phyloP scores from a whole-genome alignment of 2,888 invertebrate genomes.

The Opisthograptis luteolata region DNA sequence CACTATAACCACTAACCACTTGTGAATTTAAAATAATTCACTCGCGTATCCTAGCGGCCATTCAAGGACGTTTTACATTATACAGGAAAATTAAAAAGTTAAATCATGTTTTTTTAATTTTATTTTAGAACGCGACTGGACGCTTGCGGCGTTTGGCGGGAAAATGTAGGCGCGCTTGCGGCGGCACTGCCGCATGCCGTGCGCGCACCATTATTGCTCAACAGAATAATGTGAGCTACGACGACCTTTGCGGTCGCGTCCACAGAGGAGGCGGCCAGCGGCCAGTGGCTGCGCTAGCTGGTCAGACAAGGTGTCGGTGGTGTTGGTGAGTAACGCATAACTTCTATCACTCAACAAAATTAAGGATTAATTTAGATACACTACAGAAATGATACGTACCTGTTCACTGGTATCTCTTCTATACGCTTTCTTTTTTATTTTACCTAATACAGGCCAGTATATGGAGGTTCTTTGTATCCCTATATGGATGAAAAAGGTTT shows the following conservation, averaged over 20 bases:
- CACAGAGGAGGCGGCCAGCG: conserved; percentile 15
- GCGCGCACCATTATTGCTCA: conserved; percentile 72
- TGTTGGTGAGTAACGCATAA: neutral
- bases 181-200: conserved; percentile 51
- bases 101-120: conserved; percentile 39
- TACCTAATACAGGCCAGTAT: too few relatives aligned
- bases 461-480: too few relatives aligned
- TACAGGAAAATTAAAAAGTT: conserved; percentile 21
- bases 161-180: conserved; percentile 74
- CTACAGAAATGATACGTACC: too few relatives aligned
- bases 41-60: conserved; percentile 15
- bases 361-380: too few relatives aligned
- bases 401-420: too few relatives aligned
- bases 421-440: too few relatives aligned
- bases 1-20: conserved; percentile 38
- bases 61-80: conserved; percentile 5
- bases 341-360: neutral
- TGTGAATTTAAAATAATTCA: conserved; percentile 14
- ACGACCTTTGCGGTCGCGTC: conserved; percentile 54
- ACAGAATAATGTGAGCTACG: conserved; percentile 52
- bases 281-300: conserved; percentile 5
- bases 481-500: too few relatives aligned
- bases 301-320: conserved; percentile 25
- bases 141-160: conserved; percentile 72
- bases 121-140: conserved; percentile 56